Base-by-base conservation (phyloP, 2,113 vertebrate species). In the Dasyprocta punctata region DNA sequence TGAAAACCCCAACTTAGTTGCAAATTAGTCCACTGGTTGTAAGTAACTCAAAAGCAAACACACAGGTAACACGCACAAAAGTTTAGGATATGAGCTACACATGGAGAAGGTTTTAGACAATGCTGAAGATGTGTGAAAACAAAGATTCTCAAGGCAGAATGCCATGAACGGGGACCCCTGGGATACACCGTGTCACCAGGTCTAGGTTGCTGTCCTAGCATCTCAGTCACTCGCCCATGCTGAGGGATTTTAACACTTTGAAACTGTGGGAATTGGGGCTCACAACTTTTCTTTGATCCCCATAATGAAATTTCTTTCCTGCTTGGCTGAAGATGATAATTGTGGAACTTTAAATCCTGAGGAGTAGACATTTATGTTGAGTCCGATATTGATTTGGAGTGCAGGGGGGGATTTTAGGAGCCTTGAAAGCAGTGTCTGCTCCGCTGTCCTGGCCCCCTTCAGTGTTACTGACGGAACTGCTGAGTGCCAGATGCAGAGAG, bases 1-100 rank as follows among this genome's bases (percentile, higher is more conserved):
- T 89, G 96, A 86, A 89, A 93, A 82, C 63, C 93, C 26, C 95
- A 90, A 52, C 65, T 56, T 28, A 28, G 22, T n/a, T 54, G 14
- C 58, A 26, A 7, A 13, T 41, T 54, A 67, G 38, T 22, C 1
- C 13, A 7, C 28, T 65, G 65, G 78, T 56, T 65, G 3, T 54
- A 3, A 65, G 78, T 82, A n/a, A 77, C 54, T 44, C 65, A 75
- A 36, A 63, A 84, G 86, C 54, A 65, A 84, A 75, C 3, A 63
- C 47, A 41, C 16, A 63, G 13, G 12, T 33, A 49, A 26, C 22
- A 44, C 26, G 4, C 9, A 41, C 56, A 75, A 44, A 58, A 38
- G 65, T 65, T 65, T 56, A 83, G 65, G 71, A 67, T 22, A 28
- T 14, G 86, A 4, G 28, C 78, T 71, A 30, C 30, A 10, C 17